These are phyloP conservation scores for Sebastes miniatus DNA, from an alignment of 2,797 vertebrate species.

Conservation along the genomic window DNA sequence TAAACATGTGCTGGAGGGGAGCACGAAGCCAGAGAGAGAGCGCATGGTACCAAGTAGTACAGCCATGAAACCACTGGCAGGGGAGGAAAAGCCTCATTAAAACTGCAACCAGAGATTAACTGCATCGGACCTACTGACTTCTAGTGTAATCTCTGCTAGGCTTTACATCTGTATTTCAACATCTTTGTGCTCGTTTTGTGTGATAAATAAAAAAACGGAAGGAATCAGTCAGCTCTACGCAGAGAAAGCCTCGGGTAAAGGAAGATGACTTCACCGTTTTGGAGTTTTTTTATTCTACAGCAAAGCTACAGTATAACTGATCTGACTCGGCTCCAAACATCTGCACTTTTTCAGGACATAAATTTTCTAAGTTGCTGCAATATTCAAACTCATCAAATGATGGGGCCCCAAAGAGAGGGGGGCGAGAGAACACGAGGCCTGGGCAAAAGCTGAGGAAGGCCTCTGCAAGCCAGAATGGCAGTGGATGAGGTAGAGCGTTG, in stretches of 20 bases:
- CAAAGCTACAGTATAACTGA: constrained; percentile 59
- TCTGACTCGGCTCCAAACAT: constrained; percentile 69
- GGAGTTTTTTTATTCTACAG: constrained; percentile 32
- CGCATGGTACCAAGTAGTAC: constrained; percentile 79
- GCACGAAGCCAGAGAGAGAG: constrained; percentile 52
- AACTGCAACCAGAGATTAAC: constrained; percentile 58
- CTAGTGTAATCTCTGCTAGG: constrained; percentile 9
- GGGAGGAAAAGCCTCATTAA: constrained; percentile 69
- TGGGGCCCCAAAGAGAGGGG: constrained; percentile 63
- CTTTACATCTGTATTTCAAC: constrained; percentile 14
- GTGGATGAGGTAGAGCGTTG: constrained; percentile 63
- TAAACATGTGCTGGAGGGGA: constrained; percentile 64
- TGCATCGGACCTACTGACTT: constrained; percentile 40
- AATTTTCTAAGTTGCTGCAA: constrained; percentile 65
- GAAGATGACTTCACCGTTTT: constrained; percentile 46
- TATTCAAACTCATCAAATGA: constrained; percentile 65
- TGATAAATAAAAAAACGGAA: constrained; percentile 46
- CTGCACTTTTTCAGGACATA: constrained; percentile 73
- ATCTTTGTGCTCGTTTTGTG: constrained; percentile 19
- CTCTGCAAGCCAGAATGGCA: constrained; percentile 68
- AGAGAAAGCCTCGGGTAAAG: constrained; percentile 8
- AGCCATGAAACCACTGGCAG: constrained; percentile 55
- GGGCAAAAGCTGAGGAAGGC: constrained; percentile 56
- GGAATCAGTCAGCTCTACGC: constrained; percentile 21
- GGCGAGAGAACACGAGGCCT: constrained; percentile 38